A percentile compares a stretch with the other conserved stretches of the same genome.
Evolutionary conservation across 35 echinoderm and acorn worm genomes (phyloP).

Genomic region (Hemicentrotus pulcherrimus): DNA sequence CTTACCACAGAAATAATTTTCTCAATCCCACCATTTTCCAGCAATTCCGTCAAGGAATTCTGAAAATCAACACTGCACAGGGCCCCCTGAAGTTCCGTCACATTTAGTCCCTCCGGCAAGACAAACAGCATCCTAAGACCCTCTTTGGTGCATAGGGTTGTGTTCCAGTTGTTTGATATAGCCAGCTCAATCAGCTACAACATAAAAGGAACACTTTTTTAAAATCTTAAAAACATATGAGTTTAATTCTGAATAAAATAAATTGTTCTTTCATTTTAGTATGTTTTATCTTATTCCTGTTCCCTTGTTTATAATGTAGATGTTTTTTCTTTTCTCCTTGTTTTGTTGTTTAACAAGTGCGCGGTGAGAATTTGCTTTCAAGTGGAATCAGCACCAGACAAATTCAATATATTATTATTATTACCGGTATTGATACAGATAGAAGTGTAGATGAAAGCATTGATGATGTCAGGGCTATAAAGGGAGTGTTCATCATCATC

Average conservation of each 20-base stretch:
- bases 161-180: neutral
- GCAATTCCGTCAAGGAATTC: neutral
- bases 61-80: conserved; percentile 41
- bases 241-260: too few species aligned
- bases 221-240: too few species aligned
- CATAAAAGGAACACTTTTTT: neutral
- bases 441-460: neutral
- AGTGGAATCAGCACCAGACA: neutral
- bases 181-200: conserved; percentile 23
- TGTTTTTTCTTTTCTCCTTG: too few species aligned
- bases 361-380: too few species aligned
- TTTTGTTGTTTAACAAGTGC: too few species aligned
- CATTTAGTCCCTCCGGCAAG: neutral
- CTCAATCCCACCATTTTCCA: conserved; percentile 10
- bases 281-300: too few species aligned
- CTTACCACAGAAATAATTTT: conserved; percentile 21
- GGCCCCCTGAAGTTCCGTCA: conserved; percentile 33
- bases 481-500: neutral
- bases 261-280: too few species aligned
- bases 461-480: neutral
- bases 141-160: conserved; percentile 36
- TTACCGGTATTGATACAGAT: too few species aligned
- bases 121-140: conserved; percentile 35
- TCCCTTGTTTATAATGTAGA: too few species aligned
- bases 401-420: too few species aligned